Evolutionary conservation across 2,113 vertebrate genomes (phyloP), one percentile per base, ranked within the genome.

Genomic region (Echinops telfairi): DNA sequence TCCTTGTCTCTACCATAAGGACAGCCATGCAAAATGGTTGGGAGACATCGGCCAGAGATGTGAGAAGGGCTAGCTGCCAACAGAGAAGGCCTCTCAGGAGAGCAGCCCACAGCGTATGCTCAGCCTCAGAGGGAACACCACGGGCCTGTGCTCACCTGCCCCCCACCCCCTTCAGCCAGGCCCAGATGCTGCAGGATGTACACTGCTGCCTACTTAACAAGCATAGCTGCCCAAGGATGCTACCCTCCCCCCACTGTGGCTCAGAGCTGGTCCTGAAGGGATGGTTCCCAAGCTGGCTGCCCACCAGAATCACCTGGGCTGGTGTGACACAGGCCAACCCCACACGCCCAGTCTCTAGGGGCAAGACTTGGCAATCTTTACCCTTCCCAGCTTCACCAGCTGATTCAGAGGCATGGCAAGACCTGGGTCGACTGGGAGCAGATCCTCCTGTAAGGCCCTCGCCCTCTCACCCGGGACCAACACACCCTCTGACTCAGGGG

Each of bases 121-220:
- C 70, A 40, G 12, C 40, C 73, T 66, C 78, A 19, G 9, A 73
- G 78, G 31, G 20, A 14, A 60, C 7, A 0, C 36, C 68, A 16
- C 73, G 20, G 27, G 68, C 17, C n/a, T 1, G 0, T 0, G 19
- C 58, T 76, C 60, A 7, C n/a, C 38, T 2, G 10, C 29, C 78
- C 33, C 47, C 47, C 47, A 10, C 47, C 12, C 47, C 47, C 47
- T 71, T n/a, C n/a, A 25, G 4, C 68, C 16, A 71, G 68, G 15
- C 31, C 68, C 3, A 0, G 64, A 36, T n/a, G 17, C 47, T 53
- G 27, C 1, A 29, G 80, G 77, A 17, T 40, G 77, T n/a, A 70
- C 11, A 8, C 14, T 73, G 16, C 9, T 17, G 83, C 57, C 66
- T 76, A 43, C 1, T 14, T 38, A n/a, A 10, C 53, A 19, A 25